Conservation (phyloP, 2,113 vertebrate genomes). For the Nibea coibor region DNA sequence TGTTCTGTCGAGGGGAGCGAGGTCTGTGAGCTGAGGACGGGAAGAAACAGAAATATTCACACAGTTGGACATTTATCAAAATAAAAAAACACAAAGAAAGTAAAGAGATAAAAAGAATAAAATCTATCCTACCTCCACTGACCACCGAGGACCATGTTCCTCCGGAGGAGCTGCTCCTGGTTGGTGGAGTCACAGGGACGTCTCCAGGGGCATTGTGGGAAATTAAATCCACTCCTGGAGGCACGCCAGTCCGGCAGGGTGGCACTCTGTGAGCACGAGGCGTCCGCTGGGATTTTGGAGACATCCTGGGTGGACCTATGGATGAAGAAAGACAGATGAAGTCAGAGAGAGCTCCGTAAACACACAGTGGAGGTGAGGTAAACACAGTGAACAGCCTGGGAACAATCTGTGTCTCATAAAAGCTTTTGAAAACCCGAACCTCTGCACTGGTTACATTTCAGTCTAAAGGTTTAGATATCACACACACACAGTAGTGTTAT, state of each 20-base stretch:
- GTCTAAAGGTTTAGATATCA: conserved; percentile 24
- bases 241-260: conserved; percentile 89
- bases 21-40: conserved; percentile 92
- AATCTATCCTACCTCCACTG: conserved; percentile 90
- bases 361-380: not conserved
- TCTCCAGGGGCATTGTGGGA: conserved; percentile 92
- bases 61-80: not conserved
- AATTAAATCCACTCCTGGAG: conserved; percentile 92
- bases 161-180: conserved; percentile 92
- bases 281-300: conserved; percentile 97
- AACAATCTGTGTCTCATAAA: conserved; percentile 22
- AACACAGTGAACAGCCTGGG: not conserved
- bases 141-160: conserved; percentile 99
- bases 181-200: conserved; percentile 83
- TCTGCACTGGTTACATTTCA: not conserved
- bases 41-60: not conserved
- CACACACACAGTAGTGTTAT: conserved; percentile 35
- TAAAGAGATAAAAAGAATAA: not conserved
- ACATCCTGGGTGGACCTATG: conserved; percentile 97
- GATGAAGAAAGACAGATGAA: conserved; percentile 17
- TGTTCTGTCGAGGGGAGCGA: conserved; percentile 95
- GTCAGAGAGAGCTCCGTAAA: conserved; percentile 17
- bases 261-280: conserved; percentile 94
- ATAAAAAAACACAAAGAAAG: not conserved
- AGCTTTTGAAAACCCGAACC: conserved; percentile 1